Evolutionary conservation across 2,113 vertebrate species (phyloP).

Genomic region (Marmota monax): DNA sequence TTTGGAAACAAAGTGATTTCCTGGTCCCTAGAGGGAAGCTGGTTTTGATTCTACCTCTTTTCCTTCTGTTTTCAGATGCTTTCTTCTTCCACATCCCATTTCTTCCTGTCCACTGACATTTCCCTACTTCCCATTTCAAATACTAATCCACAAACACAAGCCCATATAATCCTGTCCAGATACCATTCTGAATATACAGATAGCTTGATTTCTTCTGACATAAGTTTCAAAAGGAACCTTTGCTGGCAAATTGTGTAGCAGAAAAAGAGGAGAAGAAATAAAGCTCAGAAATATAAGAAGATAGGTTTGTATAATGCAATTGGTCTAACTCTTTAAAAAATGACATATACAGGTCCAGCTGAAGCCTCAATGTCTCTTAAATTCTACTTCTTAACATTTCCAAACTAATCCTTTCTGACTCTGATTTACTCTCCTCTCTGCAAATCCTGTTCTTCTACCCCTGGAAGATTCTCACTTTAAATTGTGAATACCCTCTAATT

Average conservation of each 20-base stretch:
- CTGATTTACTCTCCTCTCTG: neutral
- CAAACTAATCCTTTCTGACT: neutral
- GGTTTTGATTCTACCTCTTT: neutral
- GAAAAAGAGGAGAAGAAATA: neutral
- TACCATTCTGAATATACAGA: neutral
- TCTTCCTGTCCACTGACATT: neutral
- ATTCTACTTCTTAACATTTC: neutral
- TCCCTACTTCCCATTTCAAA: neutral
- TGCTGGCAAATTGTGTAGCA: neutral
- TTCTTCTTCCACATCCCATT: neutral
- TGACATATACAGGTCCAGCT: neutral
- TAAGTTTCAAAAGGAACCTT: neutral
- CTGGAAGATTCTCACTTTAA: neutral
- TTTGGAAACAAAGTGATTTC: neutral
- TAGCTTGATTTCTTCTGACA: conserved; percentile 51
- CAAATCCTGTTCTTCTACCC: neutral
- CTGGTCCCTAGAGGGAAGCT: neutral
- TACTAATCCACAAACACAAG: neutral
- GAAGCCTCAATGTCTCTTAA: neutral
- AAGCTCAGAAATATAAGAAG: neutral
- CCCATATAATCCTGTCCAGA: neutral
- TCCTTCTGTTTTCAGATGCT: neutral
- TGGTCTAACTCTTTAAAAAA: neutral
- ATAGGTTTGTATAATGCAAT: neutral
- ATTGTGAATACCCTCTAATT: neutral